Percentiles rank a stretch among this genome's conserved stretches.
Conservation (phyloP, 2,113 vertebrate species). For the Columba livia region DNA sequence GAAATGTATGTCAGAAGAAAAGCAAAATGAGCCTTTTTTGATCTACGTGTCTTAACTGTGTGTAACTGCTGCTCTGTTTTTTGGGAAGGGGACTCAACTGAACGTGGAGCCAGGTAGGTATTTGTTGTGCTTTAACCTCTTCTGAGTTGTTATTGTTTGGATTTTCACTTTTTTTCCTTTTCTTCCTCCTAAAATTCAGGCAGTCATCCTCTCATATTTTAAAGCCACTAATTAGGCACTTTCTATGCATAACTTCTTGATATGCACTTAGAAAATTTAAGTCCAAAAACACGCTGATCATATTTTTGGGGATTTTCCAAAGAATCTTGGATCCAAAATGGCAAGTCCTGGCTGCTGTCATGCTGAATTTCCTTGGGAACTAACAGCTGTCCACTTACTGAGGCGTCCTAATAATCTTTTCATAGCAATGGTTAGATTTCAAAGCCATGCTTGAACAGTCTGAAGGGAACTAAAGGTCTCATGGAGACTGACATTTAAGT, state of each 20-base stretch:
- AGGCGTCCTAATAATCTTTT: background rate
- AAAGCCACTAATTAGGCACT: background rate
- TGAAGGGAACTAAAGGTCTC: background rate
- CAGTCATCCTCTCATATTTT: background rate
- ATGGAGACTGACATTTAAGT: background rate
- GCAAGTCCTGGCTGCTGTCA: background rate
- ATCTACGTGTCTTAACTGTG: background rate
- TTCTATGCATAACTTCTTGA: background rate
- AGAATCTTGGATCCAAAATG: background rate
- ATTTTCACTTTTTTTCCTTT: background rate
- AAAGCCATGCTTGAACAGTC: background rate
- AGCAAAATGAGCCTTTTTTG: background rate
- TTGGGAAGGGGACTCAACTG: conserved; percentile 15
- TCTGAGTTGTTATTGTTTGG: background rate
- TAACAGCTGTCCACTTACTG: background rate
- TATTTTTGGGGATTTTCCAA: background rate
- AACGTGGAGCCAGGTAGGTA: conserved; percentile 5
- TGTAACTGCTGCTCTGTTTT: background rate
- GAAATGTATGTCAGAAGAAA: background rate
- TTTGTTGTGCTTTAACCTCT: background rate
- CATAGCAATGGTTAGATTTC: background rate
- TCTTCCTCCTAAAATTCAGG: background rate
- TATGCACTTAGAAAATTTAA: background rate
- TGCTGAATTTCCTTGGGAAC: background rate
- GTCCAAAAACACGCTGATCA: background rate